phyloP scores from a whole-genome alignment of 1,140 invertebrate genomes.

The Papilio machaon region DNA sequence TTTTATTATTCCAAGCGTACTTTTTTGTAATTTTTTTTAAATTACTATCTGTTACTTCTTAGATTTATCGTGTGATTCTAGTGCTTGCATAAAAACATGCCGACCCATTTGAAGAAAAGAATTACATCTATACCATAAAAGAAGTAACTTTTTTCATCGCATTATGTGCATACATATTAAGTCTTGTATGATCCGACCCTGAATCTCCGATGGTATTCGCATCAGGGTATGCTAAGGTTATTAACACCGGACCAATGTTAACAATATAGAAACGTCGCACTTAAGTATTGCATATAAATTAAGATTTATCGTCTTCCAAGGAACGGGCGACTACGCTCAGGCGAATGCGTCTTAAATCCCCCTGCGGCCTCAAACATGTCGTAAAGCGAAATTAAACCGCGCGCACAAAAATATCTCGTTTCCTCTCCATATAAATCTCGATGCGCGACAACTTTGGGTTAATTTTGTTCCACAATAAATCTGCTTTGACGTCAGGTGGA shows the following conservation, averaged over 20 bases:
- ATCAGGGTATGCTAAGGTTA: conserved; percentile 15
- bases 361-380: conserved; percentile 31
- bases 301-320: conserved; percentile 23
- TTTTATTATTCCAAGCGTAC: too few relatives aligned
- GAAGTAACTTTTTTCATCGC: background rate
- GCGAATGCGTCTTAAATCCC: conserved; percentile 32
- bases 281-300: conserved; percentile 32
- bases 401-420: conserved; percentile 60
- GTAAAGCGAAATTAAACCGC: conserved; percentile 46
- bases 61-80: too few relatives aligned
- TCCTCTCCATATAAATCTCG: conserved; percentile 69
- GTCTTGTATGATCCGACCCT: background rate
- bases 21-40: too few relatives aligned
- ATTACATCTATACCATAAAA: too few relatives aligned
- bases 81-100: too few relatives aligned
- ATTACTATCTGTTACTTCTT: too few relatives aligned
- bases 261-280: conserved; percentile 15
- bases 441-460: conserved; percentile 62
- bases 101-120: too few relatives aligned
- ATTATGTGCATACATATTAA: background rate
- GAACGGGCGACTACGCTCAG: conserved; percentile 2
- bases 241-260: conserved; percentile 24
- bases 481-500: conserved; percentile 47
- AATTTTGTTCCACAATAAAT: conserved; percentile 69
- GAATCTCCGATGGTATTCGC: background rate